Evolutionary conservation across 2,888 invertebrate species (phyloP), one percentile per base, ranked within the genome.

Genomic region (Drosophila yooni): DNA sequence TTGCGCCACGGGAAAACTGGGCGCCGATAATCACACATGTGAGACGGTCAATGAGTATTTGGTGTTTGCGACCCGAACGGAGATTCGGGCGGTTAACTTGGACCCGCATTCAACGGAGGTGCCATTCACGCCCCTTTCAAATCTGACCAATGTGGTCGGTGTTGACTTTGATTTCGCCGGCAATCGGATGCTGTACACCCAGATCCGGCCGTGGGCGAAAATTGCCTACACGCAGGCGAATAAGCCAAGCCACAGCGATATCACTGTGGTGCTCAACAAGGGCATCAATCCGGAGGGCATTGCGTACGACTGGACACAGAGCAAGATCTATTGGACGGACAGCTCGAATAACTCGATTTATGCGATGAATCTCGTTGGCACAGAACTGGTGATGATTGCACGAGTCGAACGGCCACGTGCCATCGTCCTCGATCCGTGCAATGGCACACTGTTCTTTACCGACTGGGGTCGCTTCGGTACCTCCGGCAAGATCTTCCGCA

Each of bases 321-420:
- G 97, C 92, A 99, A 99, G 92, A 95, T 99, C 43, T 99, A 99
- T 93, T 99, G 99, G 98, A 98, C 99, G 0, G 99, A 99, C 90
- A 98, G 98, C 34, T 96, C 97, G 0, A 98, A 98, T 85, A 98
- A 97, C 87, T 97, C 97, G 15, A 98, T 99, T 65, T 98, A 98
- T 89, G 97, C 98, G 0, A 98, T 99, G 97, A 98, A 98, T 91
- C 93, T 97, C 29, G 97, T 98, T 90, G 97, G 98, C 2, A 94
- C 96, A 0, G 96, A 97, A 83, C 93, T 97, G 56, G 97, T 98
- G 0, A 98, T 98, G 96, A 98, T 99, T 66, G 97, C 98, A 0
- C 94, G 97, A 85, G 99, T 99, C 0, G 98, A 98, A 92, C 94
- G 98, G 68, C 99, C 99, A 0, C 94, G 99, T 84, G 99, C 99